Conservation (phyloP, 2,113 vertebrate genomes). For the Perca fluviatilis region DNA sequence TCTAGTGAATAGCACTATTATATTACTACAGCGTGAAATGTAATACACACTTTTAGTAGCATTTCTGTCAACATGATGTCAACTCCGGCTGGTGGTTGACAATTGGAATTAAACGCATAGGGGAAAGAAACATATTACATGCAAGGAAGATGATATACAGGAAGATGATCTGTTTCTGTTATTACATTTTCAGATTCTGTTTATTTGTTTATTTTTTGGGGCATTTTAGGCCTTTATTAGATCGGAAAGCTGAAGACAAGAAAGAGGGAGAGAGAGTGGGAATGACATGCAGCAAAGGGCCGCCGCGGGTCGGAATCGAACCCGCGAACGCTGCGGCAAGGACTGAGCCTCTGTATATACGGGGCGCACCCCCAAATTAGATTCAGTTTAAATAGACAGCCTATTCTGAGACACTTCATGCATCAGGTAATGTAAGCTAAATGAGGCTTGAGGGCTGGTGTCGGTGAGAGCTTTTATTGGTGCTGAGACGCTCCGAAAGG, state of each 20-base stretch:
- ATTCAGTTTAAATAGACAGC: background rate
- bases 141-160: too few relatives aligned
- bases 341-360: too few relatives aligned
- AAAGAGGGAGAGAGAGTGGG: too few relatives aligned
- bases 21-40: conserved; percentile 10
- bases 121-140: background rate
- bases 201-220: too few relatives aligned
- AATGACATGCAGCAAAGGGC: too few relatives aligned
- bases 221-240: too few relatives aligned
- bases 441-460: background rate
- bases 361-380: background rate
- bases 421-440: background rate
- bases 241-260: too few relatives aligned
- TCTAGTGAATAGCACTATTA: conserved; percentile 5
- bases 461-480: background rate
- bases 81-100: background rate
- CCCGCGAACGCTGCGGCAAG: too few relatives aligned
- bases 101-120: background rate
- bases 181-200: background rate
- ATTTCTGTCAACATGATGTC: background rate
- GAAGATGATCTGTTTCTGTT: background rate
- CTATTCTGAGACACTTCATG: background rate
- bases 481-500: background rate
- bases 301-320: too few relatives aligned
- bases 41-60: background rate